phyloP scores from a whole-genome alignment of 2,113 vertebrate genomes.

The Danionella cerebrum region DNA sequence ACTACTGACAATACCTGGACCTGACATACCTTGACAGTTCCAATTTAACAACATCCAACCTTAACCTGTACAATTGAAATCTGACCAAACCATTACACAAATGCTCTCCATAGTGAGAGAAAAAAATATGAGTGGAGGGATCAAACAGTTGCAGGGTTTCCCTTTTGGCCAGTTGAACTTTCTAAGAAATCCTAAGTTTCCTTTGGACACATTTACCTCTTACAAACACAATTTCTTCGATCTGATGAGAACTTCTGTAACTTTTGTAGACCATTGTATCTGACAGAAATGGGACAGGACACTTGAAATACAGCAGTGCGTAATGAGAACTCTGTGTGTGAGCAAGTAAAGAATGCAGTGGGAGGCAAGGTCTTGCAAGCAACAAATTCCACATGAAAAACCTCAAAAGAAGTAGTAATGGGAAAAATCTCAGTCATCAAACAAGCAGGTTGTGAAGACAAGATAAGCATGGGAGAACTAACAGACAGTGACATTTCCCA shows the following conservation, averaged over 20 bases:
- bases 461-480: slow-evolving; percentile 22
- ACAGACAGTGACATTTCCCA: slow-evolving; percentile 19
- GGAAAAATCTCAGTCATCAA: slow-evolving; percentile 23
- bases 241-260: background rate
- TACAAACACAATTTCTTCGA: background rate
- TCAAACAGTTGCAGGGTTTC: background rate
- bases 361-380: slow-evolving; percentile 12
- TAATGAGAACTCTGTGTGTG: slow-evolving; percentile 1
- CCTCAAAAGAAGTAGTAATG: slow-evolving; percentile 1
- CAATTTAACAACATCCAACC: too few relatives aligned
- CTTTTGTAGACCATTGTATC: background rate
- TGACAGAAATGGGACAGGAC: background rate
- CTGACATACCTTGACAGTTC: too few relatives aligned
- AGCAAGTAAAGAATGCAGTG: slow-evolving; percentile 24
- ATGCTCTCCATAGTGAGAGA: too few relatives aligned
- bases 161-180: background rate
- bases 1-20: too few relatives aligned
- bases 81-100: too few relatives aligned
- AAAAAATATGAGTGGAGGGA: too few relatives aligned
- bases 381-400: slow-evolving; percentile 19
- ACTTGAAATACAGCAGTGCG: background rate
- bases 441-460: background rate
- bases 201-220: background rate
- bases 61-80: too few relatives aligned
- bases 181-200: background rate